phyloP scores from a whole-genome alignment of 1,140 invertebrate genomes.

The Drosophila equinoxialis region DNA sequence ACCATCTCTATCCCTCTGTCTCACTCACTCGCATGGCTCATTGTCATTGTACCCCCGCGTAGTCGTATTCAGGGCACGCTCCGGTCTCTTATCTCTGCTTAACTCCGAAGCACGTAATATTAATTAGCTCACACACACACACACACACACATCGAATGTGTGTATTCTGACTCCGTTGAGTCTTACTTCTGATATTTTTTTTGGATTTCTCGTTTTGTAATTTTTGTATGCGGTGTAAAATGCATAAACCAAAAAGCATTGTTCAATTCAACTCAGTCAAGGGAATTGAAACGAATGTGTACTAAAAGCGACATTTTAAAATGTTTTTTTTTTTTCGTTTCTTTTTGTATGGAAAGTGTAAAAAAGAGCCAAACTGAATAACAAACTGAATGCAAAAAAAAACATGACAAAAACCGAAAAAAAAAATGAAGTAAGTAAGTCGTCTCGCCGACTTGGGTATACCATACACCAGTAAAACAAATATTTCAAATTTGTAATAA shows the following conservation, averaged over 20 bases:
- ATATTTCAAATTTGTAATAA: no score
- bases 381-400: conserved; percentile 34
- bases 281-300: conserved; percentile 29
- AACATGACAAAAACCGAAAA: conserved; percentile 23
- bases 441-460: no score
- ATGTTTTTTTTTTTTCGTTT: background rate
- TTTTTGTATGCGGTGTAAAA: conserved; percentile 19
- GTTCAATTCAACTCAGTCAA: conserved; percentile 15
- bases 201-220: conserved; percentile 36
- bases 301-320: conserved; percentile 47
- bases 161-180: conserved; percentile 4
- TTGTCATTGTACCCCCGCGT: conserved; percentile 17
- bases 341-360: conserved; percentile 47
- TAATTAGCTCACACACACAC: conserved; percentile 63
- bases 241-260: conserved; percentile 7
- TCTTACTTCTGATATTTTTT: conserved; percentile 9
- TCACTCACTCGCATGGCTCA: background rate
- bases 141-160: conserved; percentile 20
- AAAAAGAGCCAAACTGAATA: background rate
- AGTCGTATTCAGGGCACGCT: conserved; percentile 69
- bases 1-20: no score
- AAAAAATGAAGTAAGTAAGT: no score
- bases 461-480: no score
- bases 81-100: conserved; percentile 52
- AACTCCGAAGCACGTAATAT: conserved; percentile 62